Base-by-base conservation (phyloP, 2,113 vertebrate species). In the Paraplagusia blochii region DNA sequence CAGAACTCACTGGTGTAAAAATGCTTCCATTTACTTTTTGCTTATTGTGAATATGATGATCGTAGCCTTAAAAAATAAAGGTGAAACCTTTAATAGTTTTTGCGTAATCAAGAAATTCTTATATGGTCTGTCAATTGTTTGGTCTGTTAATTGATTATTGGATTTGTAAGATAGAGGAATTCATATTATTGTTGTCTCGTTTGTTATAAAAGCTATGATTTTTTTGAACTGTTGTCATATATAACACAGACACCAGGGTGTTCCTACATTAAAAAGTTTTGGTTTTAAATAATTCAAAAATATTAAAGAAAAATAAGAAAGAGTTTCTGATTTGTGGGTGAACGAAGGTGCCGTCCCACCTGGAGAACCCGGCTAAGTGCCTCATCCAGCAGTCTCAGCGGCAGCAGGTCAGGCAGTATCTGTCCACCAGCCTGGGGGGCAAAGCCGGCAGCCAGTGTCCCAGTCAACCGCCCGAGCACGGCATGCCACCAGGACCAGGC, bases 341-440 rank as follows among this genome's bases (percentile, higher is more conserved):
- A 33, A 1, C 11, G 4, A 79, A 98, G 95, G 94, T 99, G 88
- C 95, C 95, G 90, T 92, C 93, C 53, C 95, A 99, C 90, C 92
- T 98, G 80, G 96, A 99, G 84, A 97, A 92, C 78, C 94, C 95
- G 53, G 93, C 90, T 68, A 98, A 98, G 88, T 98, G 95, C 82
- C 96, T 98, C 87, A 93, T 99, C 57, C 95, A 96, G 85, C 96
- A 97, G 90, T 90, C 93, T 57, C 96, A 97, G 84, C 86, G 94
- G 88, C 95, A 98, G 87, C 97, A 98, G 91, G 95, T 99, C 69
- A 95, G 96, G 89, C 96, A 97, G 85, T 99, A 97, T 88, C 92
- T 99, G 80, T 94, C 95, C 72, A 94, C 93, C 81, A 95, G 92
- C 36, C 91, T 98, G 79, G 94, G 93, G 57, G 93, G 92, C 66